These are phyloP conservation scores for Druceiella hillmani DNA, from an alignment of 2,888 invertebrate genomes.

Conservation along the genomic window DNA sequence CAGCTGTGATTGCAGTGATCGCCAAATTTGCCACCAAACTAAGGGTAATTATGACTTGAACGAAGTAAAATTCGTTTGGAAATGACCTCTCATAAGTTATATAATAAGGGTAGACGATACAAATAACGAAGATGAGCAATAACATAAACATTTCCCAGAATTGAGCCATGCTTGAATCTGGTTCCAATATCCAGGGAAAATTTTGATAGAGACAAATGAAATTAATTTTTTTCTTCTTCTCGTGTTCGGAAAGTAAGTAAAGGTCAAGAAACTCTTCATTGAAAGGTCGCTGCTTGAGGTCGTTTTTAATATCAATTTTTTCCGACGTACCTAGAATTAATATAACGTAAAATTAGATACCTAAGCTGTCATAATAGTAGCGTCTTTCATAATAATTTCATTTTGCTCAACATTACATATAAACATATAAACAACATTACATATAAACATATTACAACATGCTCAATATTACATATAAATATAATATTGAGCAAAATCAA, in stretches of 20 bases:
- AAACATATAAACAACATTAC: too few relatives aligned
- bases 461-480: too few relatives aligned
- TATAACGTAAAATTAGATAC: background rate
- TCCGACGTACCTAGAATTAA: constrained; percentile 33
- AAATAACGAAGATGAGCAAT: constrained; percentile 37
- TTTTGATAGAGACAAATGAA: constrained; percentile 38
- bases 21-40: constrained; percentile 40
- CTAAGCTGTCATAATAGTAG: background rate
- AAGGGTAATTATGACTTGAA: constrained; percentile 38
- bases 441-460: too few relatives aligned
- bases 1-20: constrained; percentile 42
- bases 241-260: constrained; percentile 43
- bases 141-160: constrained; percentile 48
- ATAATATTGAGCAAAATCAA: too few relatives aligned
- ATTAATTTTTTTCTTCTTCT: constrained; percentile 35
- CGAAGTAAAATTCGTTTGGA: constrained; percentile 36
- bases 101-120: constrained; percentile 45
- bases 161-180: constrained; percentile 39
- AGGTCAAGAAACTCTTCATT: constrained; percentile 42
- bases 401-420: too few relatives aligned
- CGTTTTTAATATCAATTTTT: constrained; percentile 31
- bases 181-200: constrained; percentile 48
- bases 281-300: constrained; percentile 35
- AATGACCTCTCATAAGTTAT: constrained; percentile 41
- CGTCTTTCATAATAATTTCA: too few relatives aligned